Base-by-base conservation (phyloP, 2,797 vertebrate species). In the Aphelocoma californica region DNA sequence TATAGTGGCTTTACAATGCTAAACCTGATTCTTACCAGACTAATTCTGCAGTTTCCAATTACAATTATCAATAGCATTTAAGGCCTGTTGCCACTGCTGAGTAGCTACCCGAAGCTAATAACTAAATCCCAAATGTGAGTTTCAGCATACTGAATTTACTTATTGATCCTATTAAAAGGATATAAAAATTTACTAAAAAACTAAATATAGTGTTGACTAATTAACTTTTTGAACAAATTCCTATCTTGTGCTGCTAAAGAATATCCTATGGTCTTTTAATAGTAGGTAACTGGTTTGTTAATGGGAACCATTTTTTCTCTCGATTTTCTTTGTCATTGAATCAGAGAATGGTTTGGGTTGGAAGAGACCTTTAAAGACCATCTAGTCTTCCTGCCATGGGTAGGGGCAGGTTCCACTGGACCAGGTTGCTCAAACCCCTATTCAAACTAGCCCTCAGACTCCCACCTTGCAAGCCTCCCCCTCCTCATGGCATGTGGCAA, bases 401-500 rank as follows among this genome's bases (percentile, higher is more conserved):
- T 31, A 67, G 28, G 7, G n/a, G 12, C 34, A 24, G 2, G n/a
- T 53, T n/a, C 9, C 45, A 18, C 23, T n/a, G n/a, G 17, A 83
- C 5, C 12, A 80, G 34, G 7, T 42, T 90, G 14, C 36, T 80
- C 40, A 71, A 47, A 86, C 18, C 36, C 23, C 14, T 8, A 0
- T 44, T n/a, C 18, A 60, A 1, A 31, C 10, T 71, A 36, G 1
- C 31, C 10, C 29, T 70, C 45, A 21, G n/a, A 2, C 23, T 28
- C 0, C 2, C 15, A 9, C 48, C 14, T 71, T 42, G 29, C 26
- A 57, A 65, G 29, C 29, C 10, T 65, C 2, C 0, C 11, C 2
- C 3, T 81, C n/a, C 18, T 29, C 17, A 3, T 7, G 6, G 60
- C 36, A 28, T 4, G 7, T 6, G 7, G 18, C 66, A 45, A 3